A percentile compares a stretch with the other conserved stretches of the same genome.
Evolutionary conservation across 2,888 invertebrate species (phyloP).

Genomic region (Megalurothrips usitatus): DNA sequence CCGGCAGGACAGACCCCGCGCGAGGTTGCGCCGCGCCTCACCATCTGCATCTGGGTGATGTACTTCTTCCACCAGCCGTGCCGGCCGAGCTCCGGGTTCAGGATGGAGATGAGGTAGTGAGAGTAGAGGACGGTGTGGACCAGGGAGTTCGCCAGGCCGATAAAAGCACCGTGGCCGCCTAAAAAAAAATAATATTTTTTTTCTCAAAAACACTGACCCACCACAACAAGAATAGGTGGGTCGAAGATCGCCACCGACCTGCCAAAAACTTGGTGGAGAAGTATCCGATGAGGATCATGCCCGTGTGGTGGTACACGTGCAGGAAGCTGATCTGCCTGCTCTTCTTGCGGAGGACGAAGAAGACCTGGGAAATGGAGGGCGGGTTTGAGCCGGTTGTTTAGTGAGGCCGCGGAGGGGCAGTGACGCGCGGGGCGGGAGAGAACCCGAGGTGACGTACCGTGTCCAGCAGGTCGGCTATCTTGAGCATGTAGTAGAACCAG

Average conservation of each 20-base stretch:
- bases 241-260: slow-evolving; percentile 44
- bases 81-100: slow-evolving; percentile 51
- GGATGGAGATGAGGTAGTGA: slow-evolving; percentile 68
- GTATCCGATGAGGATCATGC: slow-evolving; percentile 42
- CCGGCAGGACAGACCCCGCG: background rate
- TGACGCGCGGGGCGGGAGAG: slow-evolving; percentile 33
- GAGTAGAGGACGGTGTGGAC: slow-evolving; percentile 79
- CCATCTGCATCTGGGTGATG: slow-evolving; percentile 78
- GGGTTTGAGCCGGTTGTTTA: background rate
- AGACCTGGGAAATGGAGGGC: slow-evolving; percentile 47
- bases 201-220: slow-evolving; percentile 9
- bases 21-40: slow-evolving; percentile 43
- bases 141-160: slow-evolving; percentile 65
- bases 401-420: background rate
- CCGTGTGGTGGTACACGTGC: slow-evolving; percentile 57
- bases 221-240: background rate
- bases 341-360: slow-evolving; percentile 57
- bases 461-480: slow-evolving; percentile 68
- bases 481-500: slow-evolving; percentile 65
- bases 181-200: too few species aligned
- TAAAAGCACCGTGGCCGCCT: slow-evolving; percentile 63
- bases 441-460: slow-evolving; percentile 52
- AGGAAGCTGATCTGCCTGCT: slow-evolving; percentile 55
- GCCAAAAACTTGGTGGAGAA: slow-evolving; percentile 56
- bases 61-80: slow-evolving; percentile 78